Percentiles rank a stretch among this genome's conserved stretches.
phyloP scores from a whole-genome alignment of 2,888 invertebrate genomes.

The Heterodera filipjevi region DNA sequence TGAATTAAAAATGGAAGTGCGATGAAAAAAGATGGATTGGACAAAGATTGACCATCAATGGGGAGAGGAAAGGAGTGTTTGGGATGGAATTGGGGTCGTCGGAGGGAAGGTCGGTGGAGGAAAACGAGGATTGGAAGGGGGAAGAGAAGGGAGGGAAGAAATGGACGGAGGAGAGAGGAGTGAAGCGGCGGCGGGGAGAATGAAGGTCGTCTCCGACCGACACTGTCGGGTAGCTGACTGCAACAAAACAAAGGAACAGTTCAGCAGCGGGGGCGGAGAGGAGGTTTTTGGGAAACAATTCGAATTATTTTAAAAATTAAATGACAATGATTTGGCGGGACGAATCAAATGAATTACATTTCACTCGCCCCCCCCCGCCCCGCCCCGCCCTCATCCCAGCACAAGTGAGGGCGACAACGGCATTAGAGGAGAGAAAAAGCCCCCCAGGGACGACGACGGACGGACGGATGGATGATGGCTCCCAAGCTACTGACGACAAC shows the following conservation, averaged over 20 bases:
- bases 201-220: background rate
- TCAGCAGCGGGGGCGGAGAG: background rate
- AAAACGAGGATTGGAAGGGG: background rate
- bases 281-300: background rate
- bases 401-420: constrained; percentile 8
- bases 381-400: background rate
- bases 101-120: background rate
- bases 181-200: background rate
- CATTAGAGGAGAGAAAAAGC: background rate
- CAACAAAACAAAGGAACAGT: background rate
- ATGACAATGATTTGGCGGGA: background rate
- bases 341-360: background rate
- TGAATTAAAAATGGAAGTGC: background rate
- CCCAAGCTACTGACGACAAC: background rate
- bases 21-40: background rate
- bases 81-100: background rate
- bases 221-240: background rate
- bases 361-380: background rate
- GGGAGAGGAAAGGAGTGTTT: background rate
- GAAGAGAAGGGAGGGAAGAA: background rate
- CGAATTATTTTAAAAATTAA: background rate
- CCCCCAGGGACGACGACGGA: background rate
- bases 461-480: constrained; percentile 3
- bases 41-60: background rate
- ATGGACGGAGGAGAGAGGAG: background rate